Evolutionary conservation across 2,888 invertebrate genomes (phyloP), one percentile per base, ranked within the genome.

Genomic region (Phorcus lineatus): DNA sequence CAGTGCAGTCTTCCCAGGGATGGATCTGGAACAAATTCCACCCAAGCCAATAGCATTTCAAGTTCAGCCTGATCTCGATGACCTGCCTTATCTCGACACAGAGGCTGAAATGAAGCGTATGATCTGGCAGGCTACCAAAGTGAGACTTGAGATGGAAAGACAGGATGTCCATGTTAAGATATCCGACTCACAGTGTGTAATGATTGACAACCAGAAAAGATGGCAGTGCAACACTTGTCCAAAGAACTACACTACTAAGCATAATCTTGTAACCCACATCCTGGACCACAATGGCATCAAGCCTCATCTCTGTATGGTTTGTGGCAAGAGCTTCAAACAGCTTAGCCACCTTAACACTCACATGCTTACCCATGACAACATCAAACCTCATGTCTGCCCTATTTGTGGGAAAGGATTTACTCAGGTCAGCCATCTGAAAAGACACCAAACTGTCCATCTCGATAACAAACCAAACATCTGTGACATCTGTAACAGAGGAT

Each of bases 281-380:
- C 85, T 93, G 0, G 92, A 91, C 62, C 93, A 93, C 82, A 89
- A 88, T 74, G 91, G 92, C 31, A 91, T 93, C 76, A 92, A 92
- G 76, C 93, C 92, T 0, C 92, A 92, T 83, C 84, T 88, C 28
- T 93, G 93, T 80, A 86, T 89, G 78, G 88, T 92, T n/a, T 93
- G 93, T 88, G 91, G 91, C 55, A 92, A 92, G 85, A 89, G 90
- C 79, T 93, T 93, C 86, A 93, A 91, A 81, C 93, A 93, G 84
- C 85, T 90, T n/a, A 91, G 91, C 81, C 93, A 93, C 83, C 89
- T 93, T 16, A 92, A 92, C 80, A 92, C 92, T 2, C 93, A 93
- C 85, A 91, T 92, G 89, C 85, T 92, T 67, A 92, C 91, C 3
- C 93, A 93, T 85, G 91, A 91, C 77, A 91, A 92, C 70, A 85